Evolutionary conservation across 1,140 invertebrate species (phyloP).

Genomic region (Drosophila murphyi): DNA sequence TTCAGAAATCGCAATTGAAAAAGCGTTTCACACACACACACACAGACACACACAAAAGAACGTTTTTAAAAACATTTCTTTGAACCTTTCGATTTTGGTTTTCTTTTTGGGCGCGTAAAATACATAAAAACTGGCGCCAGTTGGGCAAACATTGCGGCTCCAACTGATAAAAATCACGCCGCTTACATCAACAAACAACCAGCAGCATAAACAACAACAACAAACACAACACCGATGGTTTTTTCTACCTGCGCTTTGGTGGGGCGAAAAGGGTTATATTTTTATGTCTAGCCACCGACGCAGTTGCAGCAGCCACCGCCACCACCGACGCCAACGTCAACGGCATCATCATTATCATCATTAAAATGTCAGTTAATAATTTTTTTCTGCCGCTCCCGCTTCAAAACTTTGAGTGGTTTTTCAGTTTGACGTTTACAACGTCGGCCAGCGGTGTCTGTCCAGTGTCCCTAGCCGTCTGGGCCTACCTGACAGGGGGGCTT

Average conservation of each 20-base stretch:
- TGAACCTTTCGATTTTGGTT: conserved; percentile 22
- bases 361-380: conserved; percentile 83
- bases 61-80: conserved; percentile 19
- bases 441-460: conserved; percentile 22
- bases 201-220: conserved; percentile 29
- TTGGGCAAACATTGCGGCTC: conserved; percentile 52
- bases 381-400: conserved; percentile 46
- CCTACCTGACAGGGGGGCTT: conserved; percentile 20
- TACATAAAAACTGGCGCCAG: conserved; percentile 70
- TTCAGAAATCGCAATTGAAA: conserved; percentile 52
- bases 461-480: not conserved
- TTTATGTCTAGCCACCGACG: conserved; percentile 77
- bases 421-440: conserved; percentile 63
- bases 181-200: conserved; percentile 55
- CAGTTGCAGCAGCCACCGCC: conserved; percentile 61
- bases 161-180: conserved; percentile 64
- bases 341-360: conserved; percentile 82
- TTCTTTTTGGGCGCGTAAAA: conserved; percentile 22
- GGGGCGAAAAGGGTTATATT: conserved; percentile 49
- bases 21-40: conserved; percentile 33
- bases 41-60: not conserved
- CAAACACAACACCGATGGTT: conserved; percentile 21
- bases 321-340: conserved; percentile 58
- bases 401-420: conserved; percentile 67
- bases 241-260: conserved; percentile 35